Evolutionary conservation across 1,140 invertebrate species (phyloP).

Genomic region (Nomia melanderi): DNA sequence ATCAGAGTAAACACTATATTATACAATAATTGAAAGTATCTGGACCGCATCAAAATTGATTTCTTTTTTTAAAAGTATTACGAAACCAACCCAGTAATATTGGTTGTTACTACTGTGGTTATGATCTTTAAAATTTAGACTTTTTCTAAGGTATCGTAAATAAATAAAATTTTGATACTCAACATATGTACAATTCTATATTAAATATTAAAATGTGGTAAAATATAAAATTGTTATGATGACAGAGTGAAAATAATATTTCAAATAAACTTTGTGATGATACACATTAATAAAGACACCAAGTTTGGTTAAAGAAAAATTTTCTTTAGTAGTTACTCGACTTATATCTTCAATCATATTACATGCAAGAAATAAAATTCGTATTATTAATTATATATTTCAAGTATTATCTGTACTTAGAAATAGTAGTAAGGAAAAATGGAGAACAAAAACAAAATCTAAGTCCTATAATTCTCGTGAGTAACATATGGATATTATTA

Average conservation of each 20-base stretch:
- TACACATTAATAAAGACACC: too few species aligned
- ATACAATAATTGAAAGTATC: too few species aligned
- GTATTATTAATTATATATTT: too few species aligned
- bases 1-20: too few species aligned
- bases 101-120: too few species aligned
- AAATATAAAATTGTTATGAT: not conserved
- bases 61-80: not conserved
- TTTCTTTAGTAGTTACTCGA: not conserved
- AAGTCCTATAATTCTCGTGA: slow-evolving; percentile 4
- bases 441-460: not conserved
- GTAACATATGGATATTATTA: not conserved
- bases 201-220: not conserved
- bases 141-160: not conserved
- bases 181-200: not conserved
- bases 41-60: not conserved
- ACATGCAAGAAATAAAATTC: not conserved
- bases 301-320: slow-evolving; percentile 7
- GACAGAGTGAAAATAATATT: not conserved
- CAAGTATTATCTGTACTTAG: not conserved
- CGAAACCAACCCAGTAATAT: not conserved
- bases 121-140: too few species aligned
- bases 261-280: too few species aligned
- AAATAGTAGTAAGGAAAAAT: not conserved
- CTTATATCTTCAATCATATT: not conserved
- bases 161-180: not conserved